Base-by-base conservation (phyloP, 2,797 vertebrate species). In the Enteromius afrohamiltoni region DNA sequence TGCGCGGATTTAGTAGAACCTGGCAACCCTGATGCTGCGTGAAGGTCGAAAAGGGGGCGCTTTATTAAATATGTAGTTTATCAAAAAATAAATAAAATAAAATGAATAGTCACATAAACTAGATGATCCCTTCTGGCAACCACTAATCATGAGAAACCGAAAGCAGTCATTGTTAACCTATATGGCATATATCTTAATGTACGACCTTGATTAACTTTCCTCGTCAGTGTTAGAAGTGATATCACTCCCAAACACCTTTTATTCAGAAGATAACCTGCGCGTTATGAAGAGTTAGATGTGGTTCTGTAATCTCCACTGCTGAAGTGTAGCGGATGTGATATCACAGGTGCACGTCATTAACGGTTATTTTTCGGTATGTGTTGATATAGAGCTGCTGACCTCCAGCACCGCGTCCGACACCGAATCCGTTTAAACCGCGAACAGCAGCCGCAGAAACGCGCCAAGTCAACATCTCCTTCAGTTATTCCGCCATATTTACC, bases 361-460 rank as follows among this genome's bases (percentile, higher is more conserved):
- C 13, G 7, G 1, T 31, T 49, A 31, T 49, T 42, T 65, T 40
- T 17, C 58, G 17, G 47, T 37, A 0, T 26, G 17, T 29, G 37
- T 31, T 16, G n/a, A 2, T 67, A 29, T 17, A n/a, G 40, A 19
- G 47, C 47, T 42, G 47, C 80, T 67, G 80, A 82, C 71, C 80
- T 80, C 37, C 29, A 29, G 7, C 13, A 2, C 31, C n/a, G 77
- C 62, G 45, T 67, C 77, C 9, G 47, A 9, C 2, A 49, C 55
- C n/a, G 42, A 17, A 0, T 6, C 65, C 3, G 16, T 31, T 29
- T 2, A 76, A 19, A 53, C 45, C 45, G 49, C 80, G 45, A 31
- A 68, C 47, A 31, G 23, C 31, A 1, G 34, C n/a, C 60, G 67
- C 29, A 68, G n/a, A 68, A 29, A 55, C 58, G 8, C 29, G 0